Conservation (phyloP, 2,797 vertebrate genomes). For the Melopsittacus undulatus region DNA sequence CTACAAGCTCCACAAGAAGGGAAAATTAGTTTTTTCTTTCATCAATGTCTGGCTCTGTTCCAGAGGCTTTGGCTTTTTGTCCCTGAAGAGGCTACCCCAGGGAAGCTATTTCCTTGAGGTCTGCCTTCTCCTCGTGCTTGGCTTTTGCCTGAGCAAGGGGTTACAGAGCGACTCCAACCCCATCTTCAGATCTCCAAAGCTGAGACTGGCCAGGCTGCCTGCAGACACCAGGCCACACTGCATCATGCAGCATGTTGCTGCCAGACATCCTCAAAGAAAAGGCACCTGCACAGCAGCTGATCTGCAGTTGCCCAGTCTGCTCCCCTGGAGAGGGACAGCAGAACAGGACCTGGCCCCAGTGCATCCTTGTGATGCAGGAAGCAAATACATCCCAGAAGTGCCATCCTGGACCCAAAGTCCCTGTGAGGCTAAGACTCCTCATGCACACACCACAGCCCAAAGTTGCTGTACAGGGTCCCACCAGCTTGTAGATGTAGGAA, state of each 20-base stretch:
- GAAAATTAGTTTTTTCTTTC: conserved; percentile 14
- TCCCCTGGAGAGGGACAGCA: rapidly evolving
- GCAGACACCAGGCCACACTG: neutral
- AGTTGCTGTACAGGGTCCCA: neutral
- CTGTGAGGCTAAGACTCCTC: neutral
- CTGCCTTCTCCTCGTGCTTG: neutral
- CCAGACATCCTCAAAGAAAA: neutral
- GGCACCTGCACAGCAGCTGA: neutral
- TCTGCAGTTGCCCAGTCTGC: neutral
- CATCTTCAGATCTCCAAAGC: neutral
- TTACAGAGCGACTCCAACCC: neutral
- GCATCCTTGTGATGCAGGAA: neutral
- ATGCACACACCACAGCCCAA: neutral
- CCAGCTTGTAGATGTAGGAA: neutral
- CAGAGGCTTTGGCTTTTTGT: neutral
- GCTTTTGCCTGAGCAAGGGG: neutral
- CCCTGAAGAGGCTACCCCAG: neutral
- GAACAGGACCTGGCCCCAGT: neutral
- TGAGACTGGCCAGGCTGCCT: neutral
- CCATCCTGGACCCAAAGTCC: neutral
- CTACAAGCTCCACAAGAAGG: neutral
- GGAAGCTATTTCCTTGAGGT: neutral
- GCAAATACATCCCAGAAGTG: neutral
- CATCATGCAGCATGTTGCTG: neutral
- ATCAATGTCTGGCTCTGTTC: neutral